Evolutionary conservation across 2,888 invertebrate genomes (phyloP).

Genomic region (Luperina testacea): DNA sequence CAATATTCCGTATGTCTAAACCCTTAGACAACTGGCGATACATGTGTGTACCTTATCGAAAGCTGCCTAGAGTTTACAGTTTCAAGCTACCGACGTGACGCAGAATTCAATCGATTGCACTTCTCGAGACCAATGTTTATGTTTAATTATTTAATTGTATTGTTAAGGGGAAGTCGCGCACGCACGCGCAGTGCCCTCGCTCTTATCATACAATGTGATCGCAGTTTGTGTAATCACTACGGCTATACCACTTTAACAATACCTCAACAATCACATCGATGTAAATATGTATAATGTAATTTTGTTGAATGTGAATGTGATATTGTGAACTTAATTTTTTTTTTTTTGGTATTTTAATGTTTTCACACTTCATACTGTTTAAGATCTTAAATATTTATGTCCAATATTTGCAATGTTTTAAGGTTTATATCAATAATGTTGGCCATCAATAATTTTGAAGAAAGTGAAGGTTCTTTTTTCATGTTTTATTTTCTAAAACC

Average conservation of each 20-base stretch:
- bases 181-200: slow-evolving; percentile 46
- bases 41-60: slow-evolving; percentile 25
- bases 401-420: not conserved
- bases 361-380: not conserved
- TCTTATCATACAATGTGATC: slow-evolving; percentile 64
- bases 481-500: not conserved
- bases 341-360: not conserved
- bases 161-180: slow-evolving; percentile 54
- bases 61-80: slow-evolving; percentile 32
- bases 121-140: slow-evolving; percentile 49
- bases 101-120: slow-evolving; percentile 37
- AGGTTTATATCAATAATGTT: not conserved
- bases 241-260: slow-evolving; percentile 42
- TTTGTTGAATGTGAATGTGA: too few species aligned
- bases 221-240: slow-evolving; percentile 50
- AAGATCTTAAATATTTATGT: not conserved
- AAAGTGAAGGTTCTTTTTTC: not conserved
- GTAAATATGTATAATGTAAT: slow-evolving; percentile 48
- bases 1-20: not conserved
- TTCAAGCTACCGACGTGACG: slow-evolving; percentile 32
- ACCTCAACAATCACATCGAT: slow-evolving; percentile 33
- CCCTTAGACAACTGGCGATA: not conserved
- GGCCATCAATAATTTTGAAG: not conserved
- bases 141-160: slow-evolving; percentile 57
- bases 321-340: not conserved